Percentiles rank a stretch among this genome's conserved stretches.
Conservation (phyloP, 2,888 invertebrate species). For the Papilio elwesi region DNA sequence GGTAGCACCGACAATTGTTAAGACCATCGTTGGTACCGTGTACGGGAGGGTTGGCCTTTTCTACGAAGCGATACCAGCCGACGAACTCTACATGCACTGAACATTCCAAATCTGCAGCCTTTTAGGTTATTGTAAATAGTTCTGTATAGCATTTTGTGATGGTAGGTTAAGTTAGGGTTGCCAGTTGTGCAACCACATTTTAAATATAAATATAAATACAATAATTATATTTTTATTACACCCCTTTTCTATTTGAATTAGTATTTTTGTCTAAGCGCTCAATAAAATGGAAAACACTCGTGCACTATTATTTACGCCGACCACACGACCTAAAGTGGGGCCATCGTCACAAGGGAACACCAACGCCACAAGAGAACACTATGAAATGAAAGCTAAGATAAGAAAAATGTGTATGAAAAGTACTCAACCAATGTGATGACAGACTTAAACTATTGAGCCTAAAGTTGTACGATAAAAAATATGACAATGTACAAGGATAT, state of each 20-base stretch:
- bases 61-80: conserved; percentile 64
- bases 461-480: no score
- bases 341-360: no score
- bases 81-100: conserved; percentile 52
- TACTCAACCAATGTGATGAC: no score
- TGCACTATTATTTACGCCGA: no score
- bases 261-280: no score
- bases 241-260: not conserved
- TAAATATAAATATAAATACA: conserved; percentile 20
- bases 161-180: conserved; percentile 29
- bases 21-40: conserved; percentile 60
- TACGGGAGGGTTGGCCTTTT: conserved; percentile 59
- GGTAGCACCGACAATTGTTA: conserved; percentile 68
- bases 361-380: no score
- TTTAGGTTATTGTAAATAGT: conserved; percentile 29
- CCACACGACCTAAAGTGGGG: no score
- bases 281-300: no score
- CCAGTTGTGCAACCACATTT: not conserved
- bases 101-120: not conserved
- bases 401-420: no score
- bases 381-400: no score
- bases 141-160: conserved; percentile 29
- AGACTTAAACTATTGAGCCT: no score
- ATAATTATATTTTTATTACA: not conserved
- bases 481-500: no score